phyloP scores from a whole-genome alignment of 2,888 invertebrate genomes.

The Euplagia quadripunctaria region DNA sequence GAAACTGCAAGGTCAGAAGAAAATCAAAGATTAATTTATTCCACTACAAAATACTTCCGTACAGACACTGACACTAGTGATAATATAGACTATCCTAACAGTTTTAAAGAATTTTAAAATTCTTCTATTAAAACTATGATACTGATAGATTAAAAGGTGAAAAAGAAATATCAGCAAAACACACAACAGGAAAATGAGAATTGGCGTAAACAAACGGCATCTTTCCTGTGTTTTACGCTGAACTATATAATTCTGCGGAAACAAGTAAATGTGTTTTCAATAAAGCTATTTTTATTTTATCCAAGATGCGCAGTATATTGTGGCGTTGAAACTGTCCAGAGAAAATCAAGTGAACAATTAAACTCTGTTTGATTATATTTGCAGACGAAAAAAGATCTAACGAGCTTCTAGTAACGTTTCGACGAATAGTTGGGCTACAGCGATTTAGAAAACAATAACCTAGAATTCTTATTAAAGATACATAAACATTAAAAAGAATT shows the following conservation, averaged over 20 bases:
- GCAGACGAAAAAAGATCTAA: conserved; percentile 70
- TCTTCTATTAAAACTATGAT: conserved; percentile 11
- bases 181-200: conserved; percentile 46
- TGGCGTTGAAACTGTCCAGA: conserved; percentile 69
- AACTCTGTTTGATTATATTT: conserved; percentile 73
- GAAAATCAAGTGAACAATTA: conserved; percentile 73
- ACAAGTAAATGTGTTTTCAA: conserved; percentile 57
- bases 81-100: neutral
- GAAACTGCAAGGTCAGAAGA: neutral
- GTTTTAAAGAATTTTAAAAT: conserved; percentile 12
- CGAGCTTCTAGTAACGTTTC: conserved; percentile 15
- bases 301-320: conserved; percentile 53
- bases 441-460: conserved; percentile 1
- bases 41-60: neutral
- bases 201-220: conserved; percentile 27
- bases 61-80: neutral
- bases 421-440: neutral
- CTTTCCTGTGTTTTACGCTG: conserved; percentile 30
- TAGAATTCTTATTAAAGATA: neutral
- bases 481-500: too few relatives aligned
- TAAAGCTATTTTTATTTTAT: conserved; percentile 69
- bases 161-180: conserved; percentile 18
- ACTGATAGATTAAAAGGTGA: conserved; percentile 10
- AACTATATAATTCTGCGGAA: conserved; percentile 42
- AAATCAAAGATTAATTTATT: conserved; percentile 1